Evolutionary conservation across 1,140 invertebrate species (phyloP), one percentile per base, ranked within the genome.

Genomic region (Maniola jurtina): DNA sequence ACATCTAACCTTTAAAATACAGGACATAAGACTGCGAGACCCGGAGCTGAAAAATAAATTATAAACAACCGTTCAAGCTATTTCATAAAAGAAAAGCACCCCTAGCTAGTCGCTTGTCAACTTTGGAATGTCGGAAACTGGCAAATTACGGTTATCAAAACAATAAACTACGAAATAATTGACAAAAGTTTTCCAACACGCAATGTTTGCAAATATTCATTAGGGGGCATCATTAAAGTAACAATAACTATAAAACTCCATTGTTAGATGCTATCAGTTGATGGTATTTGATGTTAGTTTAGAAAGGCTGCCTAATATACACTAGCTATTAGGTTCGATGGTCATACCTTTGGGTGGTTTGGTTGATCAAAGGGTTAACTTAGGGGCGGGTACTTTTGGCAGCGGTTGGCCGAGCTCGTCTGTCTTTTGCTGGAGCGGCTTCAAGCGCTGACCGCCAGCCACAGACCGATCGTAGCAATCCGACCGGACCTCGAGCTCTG

Each of bases 251-350:
- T 61, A 25, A 66, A 55, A 61, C 35, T 10, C 42, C 38, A 55
- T 55, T 55, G 40, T 36, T 61, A 61, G 57, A 54, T 61, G 25
- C 35, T 45, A 61, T 45, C 48, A 40, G 42, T 61, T 25, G 25
- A 55, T 33, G 16, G 6, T 55, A 34, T 34, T 55, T 34, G 42
- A 45, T 13, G 10, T 5, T 11, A 45, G 5, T n/a, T 45, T 5
- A n/a, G 42, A n/a, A 13, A 45, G 7, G 7, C 38, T 40, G 7
- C 5, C 13, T 9, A 11, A 13, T 1, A 13, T 11, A 45, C 0
- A 45, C 5, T 45, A 40, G 38, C 10, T 9, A 40, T 11, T 45
- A 45, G 42, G 9, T 45, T 45, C 13, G 13, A 45, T 11, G 25
- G 25, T 4, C 25, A 25, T 25, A 25, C 4, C 25, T 25, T 1